These are phyloP conservation scores for Ovis aries DNA, from an alignment of 2,113 vertebrate species.

Conservation along the genomic window DNA sequence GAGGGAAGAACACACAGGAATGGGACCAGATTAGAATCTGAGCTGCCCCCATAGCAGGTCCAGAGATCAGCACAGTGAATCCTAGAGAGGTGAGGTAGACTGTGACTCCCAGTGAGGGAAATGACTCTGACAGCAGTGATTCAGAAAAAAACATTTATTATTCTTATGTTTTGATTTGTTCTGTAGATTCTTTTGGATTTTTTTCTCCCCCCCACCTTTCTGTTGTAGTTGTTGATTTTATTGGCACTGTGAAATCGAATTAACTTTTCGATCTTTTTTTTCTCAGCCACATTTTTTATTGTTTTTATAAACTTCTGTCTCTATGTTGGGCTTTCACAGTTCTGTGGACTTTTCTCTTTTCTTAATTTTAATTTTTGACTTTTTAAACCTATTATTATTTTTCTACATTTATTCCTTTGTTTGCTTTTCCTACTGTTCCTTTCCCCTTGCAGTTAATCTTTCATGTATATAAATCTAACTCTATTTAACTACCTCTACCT, in stretches of 20 bases:
- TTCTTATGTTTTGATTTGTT: not conserved
- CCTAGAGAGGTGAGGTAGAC: not conserved
- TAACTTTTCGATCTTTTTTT: not conserved
- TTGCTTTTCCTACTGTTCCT: too few species aligned
- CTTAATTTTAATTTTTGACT: too few species aligned
- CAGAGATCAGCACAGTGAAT: not conserved
- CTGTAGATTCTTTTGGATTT: not conserved
- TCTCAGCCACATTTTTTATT: not conserved
- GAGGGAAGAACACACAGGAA: not conserved
- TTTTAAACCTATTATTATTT: too few species aligned
- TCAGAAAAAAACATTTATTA: not conserved
- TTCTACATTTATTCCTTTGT: too few species aligned
- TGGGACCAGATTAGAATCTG: not conserved
- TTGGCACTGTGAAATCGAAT: not conserved
- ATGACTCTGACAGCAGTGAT: not conserved
- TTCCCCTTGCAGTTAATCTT: too few species aligned
- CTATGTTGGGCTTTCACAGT: not conserved
- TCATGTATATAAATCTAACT: too few species aligned
- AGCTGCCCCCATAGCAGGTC: not conserved
- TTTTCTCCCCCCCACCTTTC: not conserved
- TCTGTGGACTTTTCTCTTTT: too few species aligned
- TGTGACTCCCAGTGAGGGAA: not conserved
- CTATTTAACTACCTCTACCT: too few species aligned
- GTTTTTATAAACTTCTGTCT: not conserved
- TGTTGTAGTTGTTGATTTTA: not conserved